Evolutionary conservation across 2,888 invertebrate species (phyloP), one percentile per base, ranked within the genome.

Genomic region (Synanthedon vespiformis): DNA sequence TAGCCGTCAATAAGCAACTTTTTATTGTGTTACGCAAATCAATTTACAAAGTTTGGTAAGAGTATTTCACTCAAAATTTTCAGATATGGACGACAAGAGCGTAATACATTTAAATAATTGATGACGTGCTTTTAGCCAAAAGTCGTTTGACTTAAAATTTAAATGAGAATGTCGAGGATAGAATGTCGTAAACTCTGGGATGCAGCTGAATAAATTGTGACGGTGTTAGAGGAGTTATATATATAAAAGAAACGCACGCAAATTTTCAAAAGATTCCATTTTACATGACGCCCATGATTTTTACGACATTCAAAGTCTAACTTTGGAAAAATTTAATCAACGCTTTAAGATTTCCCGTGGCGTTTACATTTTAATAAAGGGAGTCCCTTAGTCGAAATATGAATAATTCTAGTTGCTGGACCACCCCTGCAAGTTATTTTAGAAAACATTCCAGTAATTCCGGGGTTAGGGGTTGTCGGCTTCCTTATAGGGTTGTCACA

Each of bases 341-440:
- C 12, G 22, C 16, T 8, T 48, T 16, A 48, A 48, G 48, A 18
- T 48, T 22, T 48, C 16, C 48, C 16, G 48, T 16, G 16, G 48
- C 12, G 22, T 18, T 12, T 48, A 48, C 16, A 48, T 48, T 48
- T 18, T 18, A 34, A 13, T 50, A 40, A 40, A n/a, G 44, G n/a
- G 50, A 40, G 34, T 11, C 11, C 8, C 12, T 34, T 27, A 34
- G 10, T 54, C 55, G 50, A 57, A 58, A 64, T 59, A 65, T 63
- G 61, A 69, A 71, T 67, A 68, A 62, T 60, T 51, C 54, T 54
- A 61, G 61, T 63, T 63, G 58, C 68, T 61, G 66, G 80, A 77
- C 82, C 80, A 81, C 82, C 85, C 82, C 69, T 65, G 66, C 58
- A 69, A 77, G 77, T 74, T 79, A 78, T 83, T 79, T 77, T 58